Conservation (phyloP, 1,140 invertebrate genomes). For the Mycetomoellerius zeteki region DNA sequence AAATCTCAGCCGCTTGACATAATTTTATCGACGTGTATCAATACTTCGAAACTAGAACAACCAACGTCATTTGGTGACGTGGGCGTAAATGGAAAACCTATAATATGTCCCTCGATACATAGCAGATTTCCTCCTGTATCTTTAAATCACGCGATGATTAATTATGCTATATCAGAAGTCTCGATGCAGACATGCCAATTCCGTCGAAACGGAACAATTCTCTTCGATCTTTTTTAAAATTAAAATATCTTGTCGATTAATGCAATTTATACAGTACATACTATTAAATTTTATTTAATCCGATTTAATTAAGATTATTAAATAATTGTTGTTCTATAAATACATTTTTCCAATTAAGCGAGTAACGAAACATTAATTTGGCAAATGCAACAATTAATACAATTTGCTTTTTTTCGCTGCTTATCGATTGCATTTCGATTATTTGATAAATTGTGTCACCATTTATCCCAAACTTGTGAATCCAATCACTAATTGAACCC, state of each 20-base stretch:
- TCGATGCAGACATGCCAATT: not conserved
- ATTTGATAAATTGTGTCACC: constrained; percentile 37
- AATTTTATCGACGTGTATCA: constrained; percentile 47
- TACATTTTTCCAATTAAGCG: not conserved
- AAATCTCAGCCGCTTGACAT: constrained; percentile 19
- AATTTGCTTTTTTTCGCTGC: not conserved
- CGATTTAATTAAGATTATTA: not conserved
- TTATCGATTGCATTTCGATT: not conserved
- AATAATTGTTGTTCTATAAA: not conserved
- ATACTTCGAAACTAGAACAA: constrained; percentile 41
- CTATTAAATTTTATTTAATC: constrained; percentile 1
- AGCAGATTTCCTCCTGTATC: constrained; percentile 2
- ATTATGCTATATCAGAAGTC: not conserved
- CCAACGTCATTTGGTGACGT: constrained; percentile 16
- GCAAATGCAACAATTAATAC: not conserved
- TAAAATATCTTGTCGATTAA: not conserved
- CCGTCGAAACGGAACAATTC: not conserved
- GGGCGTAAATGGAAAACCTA: constrained; percentile 21
- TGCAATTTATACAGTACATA: not conserved
- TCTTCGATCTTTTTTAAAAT: not conserved
- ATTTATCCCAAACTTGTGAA: not conserved
- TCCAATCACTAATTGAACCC: constrained; percentile 45
- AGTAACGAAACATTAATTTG: not conserved
- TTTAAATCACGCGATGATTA: constrained; percentile 8
- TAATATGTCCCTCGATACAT: not conserved